These are phyloP conservation scores for Campaea margaritaria DNA, from an alignment of 2,888 invertebrate species.

Conservation along the genomic window DNA sequence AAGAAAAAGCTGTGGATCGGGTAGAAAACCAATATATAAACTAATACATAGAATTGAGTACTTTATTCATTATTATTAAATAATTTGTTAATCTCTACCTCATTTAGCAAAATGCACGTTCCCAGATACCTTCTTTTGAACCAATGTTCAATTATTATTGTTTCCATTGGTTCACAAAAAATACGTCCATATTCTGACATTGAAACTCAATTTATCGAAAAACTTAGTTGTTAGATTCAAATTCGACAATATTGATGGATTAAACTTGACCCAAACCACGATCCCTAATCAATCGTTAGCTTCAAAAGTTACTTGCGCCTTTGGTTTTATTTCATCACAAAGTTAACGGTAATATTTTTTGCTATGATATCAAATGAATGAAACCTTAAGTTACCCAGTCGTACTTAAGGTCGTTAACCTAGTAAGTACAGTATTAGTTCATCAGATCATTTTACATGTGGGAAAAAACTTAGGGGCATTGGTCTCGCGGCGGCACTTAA, in stretches of 20 bases:
- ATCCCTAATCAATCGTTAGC: slow-evolving; percentile 15
- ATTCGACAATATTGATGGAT: slow-evolving; percentile 10
- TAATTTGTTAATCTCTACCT: too few relatives aligned
- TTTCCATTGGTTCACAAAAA: too few relatives aligned
- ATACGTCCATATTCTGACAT: too few relatives aligned
- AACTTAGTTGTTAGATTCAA: neutral
- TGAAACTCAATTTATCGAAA: too few relatives aligned
- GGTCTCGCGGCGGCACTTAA: slow-evolving; percentile 49
- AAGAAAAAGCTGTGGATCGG: too few relatives aligned
- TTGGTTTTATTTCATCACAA: slow-evolving; percentile 25
- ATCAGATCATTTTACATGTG: slow-evolving; percentile 61
- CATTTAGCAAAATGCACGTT: too few relatives aligned
- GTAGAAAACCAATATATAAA: too few relatives aligned
- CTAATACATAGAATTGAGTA: too few relatives aligned
- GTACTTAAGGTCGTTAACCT: slow-evolving; percentile 38
- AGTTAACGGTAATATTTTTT: slow-evolving; percentile 28
- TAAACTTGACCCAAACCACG: slow-evolving; percentile 7
- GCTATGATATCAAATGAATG: slow-evolving; percentile 22
- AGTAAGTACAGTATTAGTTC: slow-evolving; percentile 35
- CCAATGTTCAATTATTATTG: too few relatives aligned
- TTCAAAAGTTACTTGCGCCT: slow-evolving; percentile 6
- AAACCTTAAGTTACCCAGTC: slow-evolving; percentile 28
- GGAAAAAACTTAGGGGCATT: slow-evolving; percentile 50
- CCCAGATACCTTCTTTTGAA: too few relatives aligned
- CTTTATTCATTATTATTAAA: too few relatives aligned